Conservation (phyloP, 2,113 vertebrate genomes). For the Myrmecobius fasciatus region DNA sequence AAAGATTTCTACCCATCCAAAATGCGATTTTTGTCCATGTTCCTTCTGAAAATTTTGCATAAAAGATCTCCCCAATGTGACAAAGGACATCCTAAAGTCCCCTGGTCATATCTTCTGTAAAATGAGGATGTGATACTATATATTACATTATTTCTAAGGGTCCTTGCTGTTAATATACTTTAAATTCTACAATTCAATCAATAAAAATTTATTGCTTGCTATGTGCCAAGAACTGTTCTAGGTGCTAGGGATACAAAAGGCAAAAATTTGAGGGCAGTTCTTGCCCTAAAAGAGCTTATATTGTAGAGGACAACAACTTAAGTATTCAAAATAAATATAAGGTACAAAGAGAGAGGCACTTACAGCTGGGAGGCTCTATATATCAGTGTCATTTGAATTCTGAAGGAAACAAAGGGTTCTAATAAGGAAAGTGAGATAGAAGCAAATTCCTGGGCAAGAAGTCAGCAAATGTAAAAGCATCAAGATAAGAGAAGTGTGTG, state of each 20-base stretch:
- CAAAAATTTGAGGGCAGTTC: neutral
- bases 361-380: neutral
- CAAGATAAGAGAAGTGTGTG: too few relatives aligned
- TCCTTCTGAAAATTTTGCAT: neutral
- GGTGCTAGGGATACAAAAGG: neutral
- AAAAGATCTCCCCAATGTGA: neutral
- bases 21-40: neutral
- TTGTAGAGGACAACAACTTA: neutral
- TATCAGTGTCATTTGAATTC: neutral
- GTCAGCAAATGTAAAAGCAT: too few relatives aligned
- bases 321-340: neutral
- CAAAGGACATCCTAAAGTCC: neutral
- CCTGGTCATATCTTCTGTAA: neutral
- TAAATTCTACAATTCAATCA: constrained; percentile 25
- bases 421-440: too few relatives aligned
- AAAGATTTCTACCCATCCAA: neutral
- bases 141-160: neutral
- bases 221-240: neutral
- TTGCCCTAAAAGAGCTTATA: neutral
- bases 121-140: neutral
- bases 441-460: too few relatives aligned
- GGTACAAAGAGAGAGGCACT: neutral
- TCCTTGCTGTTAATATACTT: neutral
- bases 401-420: neutral
- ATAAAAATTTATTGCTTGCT: neutral